phyloP scores from a whole-genome alignment of 1,140 invertebrate genomes.

The Rhopalosiphum maidis region DNA sequence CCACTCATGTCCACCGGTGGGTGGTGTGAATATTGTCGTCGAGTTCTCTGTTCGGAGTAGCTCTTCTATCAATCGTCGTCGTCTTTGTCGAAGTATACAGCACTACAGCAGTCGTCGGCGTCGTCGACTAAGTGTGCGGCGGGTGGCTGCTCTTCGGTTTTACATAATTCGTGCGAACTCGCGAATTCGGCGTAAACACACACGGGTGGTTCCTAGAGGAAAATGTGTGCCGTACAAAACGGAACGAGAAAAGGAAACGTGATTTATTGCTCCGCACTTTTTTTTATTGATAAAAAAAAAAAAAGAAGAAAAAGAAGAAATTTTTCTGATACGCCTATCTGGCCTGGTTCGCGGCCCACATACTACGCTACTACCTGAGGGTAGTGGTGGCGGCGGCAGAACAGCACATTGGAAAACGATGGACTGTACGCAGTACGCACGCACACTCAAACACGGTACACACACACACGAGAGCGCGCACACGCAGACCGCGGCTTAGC shows the following conservation, averaged over 20 bases:
- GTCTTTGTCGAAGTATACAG: background rate
- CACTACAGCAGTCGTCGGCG: background rate
- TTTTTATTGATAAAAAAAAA: constrained; percentile 56
- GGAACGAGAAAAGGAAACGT: constrained; percentile 52
- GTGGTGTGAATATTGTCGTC: background rate
- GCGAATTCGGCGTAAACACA: background rate
- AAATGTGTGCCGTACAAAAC: constrained; percentile 33
- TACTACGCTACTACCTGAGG: constrained; percentile 50
- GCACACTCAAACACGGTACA: background rate
- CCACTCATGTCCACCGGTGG: constrained; percentile 77
- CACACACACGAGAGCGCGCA: background rate
- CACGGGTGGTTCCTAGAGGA: background rate
- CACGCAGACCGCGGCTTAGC: background rate
- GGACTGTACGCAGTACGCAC: constrained; percentile 41
- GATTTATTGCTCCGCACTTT: constrained; percentile 44
- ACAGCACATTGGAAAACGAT: constrained; percentile 42
- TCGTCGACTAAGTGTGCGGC: background rate
- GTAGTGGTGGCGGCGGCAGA: constrained; percentile 44
- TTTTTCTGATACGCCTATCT: constrained; percentile 57
- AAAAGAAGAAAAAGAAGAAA: constrained; percentile 34
- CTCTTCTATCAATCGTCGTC: background rate
- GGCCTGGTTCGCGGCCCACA: constrained; percentile 46
- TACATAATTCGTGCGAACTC: constrained; percentile 56
- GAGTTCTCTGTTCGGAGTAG: background rate
- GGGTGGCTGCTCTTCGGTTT: constrained; percentile 52